Evolutionary conservation across 2,113 vertebrate species (phyloP).

Genomic region (Ochotona princeps): DNA sequence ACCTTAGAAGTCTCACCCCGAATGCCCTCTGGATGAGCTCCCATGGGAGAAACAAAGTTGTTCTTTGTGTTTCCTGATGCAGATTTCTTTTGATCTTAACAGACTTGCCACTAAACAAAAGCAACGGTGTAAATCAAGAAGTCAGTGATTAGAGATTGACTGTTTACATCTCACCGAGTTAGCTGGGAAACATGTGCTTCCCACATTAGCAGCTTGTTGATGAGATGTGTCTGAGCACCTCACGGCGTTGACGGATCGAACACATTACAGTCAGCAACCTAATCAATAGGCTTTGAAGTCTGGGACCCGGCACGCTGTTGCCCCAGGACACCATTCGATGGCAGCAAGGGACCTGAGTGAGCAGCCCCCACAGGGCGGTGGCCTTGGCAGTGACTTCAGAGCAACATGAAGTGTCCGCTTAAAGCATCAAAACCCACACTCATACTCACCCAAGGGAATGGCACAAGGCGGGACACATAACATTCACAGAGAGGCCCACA

Average conservation of each 20-base stretch:
- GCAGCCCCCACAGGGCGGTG: not conserved
- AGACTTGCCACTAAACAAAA: not conserved
- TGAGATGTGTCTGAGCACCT: not conserved
- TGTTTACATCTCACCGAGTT: not conserved
- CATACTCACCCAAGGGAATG: not conserved
- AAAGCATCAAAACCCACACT: slow-evolving; percentile 12
- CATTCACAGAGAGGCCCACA: not conserved
- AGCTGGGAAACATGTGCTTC: not conserved
- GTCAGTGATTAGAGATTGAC: not conserved
- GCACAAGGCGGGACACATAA: slow-evolving; percentile 13
- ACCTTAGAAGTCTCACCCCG: not conserved
- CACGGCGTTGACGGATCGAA: not conserved
- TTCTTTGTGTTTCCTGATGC: not conserved
- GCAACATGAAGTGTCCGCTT: not conserved
- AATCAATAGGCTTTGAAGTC: slow-evolving; percentile 26
- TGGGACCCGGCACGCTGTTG: not conserved
- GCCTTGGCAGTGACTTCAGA: slow-evolving; percentile 26
- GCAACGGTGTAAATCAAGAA: not conserved
- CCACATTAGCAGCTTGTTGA: slow-evolving; percentile 4
- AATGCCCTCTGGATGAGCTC: not conserved
- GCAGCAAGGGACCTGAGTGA: not conserved
- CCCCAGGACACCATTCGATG: not conserved
- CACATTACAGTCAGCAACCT: not conserved
- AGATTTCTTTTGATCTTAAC: not conserved
- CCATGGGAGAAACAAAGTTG: not conserved